These are phyloP conservation scores for Menidia beryllina DNA, from an alignment of 2,113 vertebrate genomes.

Conservation along the genomic window DNA sequence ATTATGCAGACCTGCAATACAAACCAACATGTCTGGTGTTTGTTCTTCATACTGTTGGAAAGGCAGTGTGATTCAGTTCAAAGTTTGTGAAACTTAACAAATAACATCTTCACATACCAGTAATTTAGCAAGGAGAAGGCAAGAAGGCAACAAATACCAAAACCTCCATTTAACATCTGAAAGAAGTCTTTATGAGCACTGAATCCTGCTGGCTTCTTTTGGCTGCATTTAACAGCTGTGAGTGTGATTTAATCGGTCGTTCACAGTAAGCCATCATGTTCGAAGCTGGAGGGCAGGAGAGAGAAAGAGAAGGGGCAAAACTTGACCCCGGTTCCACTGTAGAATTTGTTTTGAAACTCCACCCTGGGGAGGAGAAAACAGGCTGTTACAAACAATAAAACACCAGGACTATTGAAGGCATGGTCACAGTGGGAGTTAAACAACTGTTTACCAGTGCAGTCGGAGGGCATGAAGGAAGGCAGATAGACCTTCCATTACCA, in stretches of 20 bases:
- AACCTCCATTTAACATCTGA: slow-evolving; percentile 13
- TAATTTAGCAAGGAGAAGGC: no score
- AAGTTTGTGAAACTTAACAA: neutral
- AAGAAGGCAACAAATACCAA: slow-evolving; percentile 24
- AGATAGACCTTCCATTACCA: slow-evolving; percentile 98
- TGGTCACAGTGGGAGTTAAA: neutral
- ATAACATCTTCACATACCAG: neutral
- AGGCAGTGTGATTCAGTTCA: neutral
- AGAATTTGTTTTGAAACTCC: slow-evolving; percentile 99
- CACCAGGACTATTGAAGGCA: neutral
- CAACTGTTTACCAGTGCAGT: slow-evolving; percentile 89
- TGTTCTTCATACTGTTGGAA: neutral
- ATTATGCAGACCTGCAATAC: neutral
- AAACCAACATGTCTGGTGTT: slow-evolving; percentile 3
- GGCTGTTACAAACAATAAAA: slow-evolving; percentile 12
- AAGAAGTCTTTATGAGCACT: slow-evolving; percentile 11
- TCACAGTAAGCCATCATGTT: slow-evolving; percentile 83
- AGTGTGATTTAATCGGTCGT: slow-evolving; percentile 22
- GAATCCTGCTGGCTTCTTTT: slow-evolving; percentile 30
- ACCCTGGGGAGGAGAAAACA: slow-evolving; percentile 84
- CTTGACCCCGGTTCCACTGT: slow-evolving; percentile 91
- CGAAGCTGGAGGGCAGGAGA: slow-evolving; percentile 88
- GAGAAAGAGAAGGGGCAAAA: slow-evolving; percentile 94
- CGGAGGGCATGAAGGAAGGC: slow-evolving; percentile 97
- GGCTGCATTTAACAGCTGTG: slow-evolving; percentile 32